These are phyloP conservation scores for Druceiella hillmani DNA, from an alignment of 2,888 invertebrate species.

Conservation along the genomic window DNA sequence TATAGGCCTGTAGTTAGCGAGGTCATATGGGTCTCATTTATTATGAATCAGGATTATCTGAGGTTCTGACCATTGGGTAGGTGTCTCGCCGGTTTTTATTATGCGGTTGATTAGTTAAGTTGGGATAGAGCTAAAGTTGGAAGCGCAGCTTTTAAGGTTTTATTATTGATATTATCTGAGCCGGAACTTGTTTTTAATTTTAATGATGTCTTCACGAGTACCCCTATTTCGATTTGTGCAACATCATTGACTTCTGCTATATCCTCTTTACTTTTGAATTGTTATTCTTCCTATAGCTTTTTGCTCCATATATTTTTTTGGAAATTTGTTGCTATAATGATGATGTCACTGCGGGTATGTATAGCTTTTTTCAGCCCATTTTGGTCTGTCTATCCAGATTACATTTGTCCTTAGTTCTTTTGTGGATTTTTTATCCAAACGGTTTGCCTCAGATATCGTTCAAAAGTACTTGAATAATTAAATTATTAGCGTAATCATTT, in stretches of 20 bases:
- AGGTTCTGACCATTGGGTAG: slow-evolving; percentile 9
- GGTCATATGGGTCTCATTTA: too few relatives aligned
- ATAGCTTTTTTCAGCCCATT: slow-evolving; percentile 6
- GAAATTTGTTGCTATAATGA: slow-evolving; percentile 13
- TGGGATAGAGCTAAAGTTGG: background rate
- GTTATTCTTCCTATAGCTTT: slow-evolving; percentile 3
- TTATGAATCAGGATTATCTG: slow-evolving; percentile 1
- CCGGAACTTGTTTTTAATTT: slow-evolving; percentile 10
- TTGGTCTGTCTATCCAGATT: slow-evolving; percentile 11
- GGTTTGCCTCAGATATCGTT: slow-evolving; percentile 9
- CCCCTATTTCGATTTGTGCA: slow-evolving; percentile 1
- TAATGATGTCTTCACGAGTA: slow-evolving; percentile 6
- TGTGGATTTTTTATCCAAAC: slow-evolving; percentile 14
- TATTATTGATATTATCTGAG: slow-evolving; percentile 9
- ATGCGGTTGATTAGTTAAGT: slow-evolving; percentile 4
- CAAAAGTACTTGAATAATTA: slow-evolving; percentile 7
- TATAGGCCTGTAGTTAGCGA: too few relatives aligned
- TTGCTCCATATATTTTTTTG: slow-evolving; percentile 12
- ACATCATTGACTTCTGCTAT: background rate
- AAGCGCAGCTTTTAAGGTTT: slow-evolving; percentile 6
- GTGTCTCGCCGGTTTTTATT: slow-evolving; percentile 5
- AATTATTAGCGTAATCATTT: slow-evolving; percentile 11
- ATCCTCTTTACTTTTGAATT: slow-evolving; percentile 4
- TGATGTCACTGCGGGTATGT: too few relatives aligned
- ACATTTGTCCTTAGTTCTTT: slow-evolving; percentile 12